Percentiles rank a stretch among this genome's conserved stretches.
Conservation (phyloP, 2,797 vertebrate genomes). For the Champsocephalus gunnari region DNA sequence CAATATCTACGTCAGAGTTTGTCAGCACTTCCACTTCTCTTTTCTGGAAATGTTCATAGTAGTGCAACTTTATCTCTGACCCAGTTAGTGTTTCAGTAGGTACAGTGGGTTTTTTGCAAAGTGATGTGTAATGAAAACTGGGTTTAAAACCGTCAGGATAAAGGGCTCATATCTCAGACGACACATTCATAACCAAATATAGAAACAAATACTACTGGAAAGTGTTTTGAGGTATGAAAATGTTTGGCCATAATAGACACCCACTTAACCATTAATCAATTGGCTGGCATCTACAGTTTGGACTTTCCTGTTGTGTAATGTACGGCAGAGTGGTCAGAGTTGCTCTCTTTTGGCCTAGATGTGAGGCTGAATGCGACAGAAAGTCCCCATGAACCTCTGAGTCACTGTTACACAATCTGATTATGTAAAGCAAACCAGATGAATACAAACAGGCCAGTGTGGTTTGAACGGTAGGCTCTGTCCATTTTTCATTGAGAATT, state of each 20-base stretch:
- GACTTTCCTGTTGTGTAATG: not conserved
- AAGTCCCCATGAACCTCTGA: conserved; percentile 10
- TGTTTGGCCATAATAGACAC: not conserved
- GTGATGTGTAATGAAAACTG: not conserved
- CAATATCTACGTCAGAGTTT: conserved; percentile 45
- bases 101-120: conserved; percentile 22
- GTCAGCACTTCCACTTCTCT: conserved; percentile 53
- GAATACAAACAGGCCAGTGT: conserved; percentile 29
- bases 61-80: not conserved
- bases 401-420: conserved; percentile 51
- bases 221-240: not conserved
- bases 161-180: not conserved
- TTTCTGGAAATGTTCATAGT: conserved; percentile 46
- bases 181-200: not conserved
- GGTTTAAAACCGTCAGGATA: not conserved
- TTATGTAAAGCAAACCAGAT: conserved; percentile 53
- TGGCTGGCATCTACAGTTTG: not conserved
- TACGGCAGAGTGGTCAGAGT: not conserved
- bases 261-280: not conserved
- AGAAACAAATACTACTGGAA: not conserved
- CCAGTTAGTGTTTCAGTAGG: not conserved
- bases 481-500: conserved; percentile 2
- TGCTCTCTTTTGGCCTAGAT: conserved; percentile 14
- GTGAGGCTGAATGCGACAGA: not conserved
- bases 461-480: conserved; percentile 3